Conservation (phyloP, 2,113 vertebrate genomes). For the Sapayoa aenigma region DNA sequence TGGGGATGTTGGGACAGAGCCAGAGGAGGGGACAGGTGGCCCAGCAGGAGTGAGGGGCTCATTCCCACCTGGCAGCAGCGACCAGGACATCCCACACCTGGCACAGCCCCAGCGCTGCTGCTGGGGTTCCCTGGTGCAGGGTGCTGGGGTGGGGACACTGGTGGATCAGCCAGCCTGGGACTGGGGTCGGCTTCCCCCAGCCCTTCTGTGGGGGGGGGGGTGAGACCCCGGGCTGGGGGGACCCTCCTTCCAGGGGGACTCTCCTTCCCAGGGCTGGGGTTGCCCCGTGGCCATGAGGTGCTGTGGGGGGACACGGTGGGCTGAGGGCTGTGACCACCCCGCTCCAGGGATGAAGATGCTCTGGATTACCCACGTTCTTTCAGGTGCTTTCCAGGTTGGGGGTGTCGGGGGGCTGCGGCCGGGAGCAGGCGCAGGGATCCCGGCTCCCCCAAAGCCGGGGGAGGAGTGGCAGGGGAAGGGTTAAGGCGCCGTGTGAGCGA, state of each 20-base stretch:
- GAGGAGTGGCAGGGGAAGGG: not conserved
- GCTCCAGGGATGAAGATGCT: fast-evolving
- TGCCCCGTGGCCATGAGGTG: not conserved
- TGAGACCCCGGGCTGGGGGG: not conserved
- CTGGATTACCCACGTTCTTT: fast-evolving
- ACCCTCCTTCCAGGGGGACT: too few species aligned
- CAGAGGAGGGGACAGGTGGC: not conserved
- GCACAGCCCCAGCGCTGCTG: fast-evolving
- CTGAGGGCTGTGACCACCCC: not conserved
- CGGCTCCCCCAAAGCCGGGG: not conserved
- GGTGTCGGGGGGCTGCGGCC: fast-evolving
- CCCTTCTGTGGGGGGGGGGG: not conserved
- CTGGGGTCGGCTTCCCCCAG: not conserved
- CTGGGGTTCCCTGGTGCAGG: fast-evolving
- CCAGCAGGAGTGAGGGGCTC: fast-evolving
- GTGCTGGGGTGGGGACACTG: not conserved
- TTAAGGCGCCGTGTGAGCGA: not conserved
- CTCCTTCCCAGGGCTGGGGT: not conserved
- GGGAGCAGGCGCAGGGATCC: not conserved
- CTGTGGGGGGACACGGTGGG: fast-evolving
- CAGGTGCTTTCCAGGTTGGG: not conserved
- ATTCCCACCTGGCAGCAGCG: not conserved
- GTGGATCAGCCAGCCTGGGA: fast-evolving
- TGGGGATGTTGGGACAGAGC: not conserved
- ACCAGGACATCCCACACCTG: fast-evolving